Evolutionary conservation across 2,797 vertebrate genomes (phyloP), one percentile per base, ranked within the genome.

Genomic region (Alfaro cultratus): DNA sequence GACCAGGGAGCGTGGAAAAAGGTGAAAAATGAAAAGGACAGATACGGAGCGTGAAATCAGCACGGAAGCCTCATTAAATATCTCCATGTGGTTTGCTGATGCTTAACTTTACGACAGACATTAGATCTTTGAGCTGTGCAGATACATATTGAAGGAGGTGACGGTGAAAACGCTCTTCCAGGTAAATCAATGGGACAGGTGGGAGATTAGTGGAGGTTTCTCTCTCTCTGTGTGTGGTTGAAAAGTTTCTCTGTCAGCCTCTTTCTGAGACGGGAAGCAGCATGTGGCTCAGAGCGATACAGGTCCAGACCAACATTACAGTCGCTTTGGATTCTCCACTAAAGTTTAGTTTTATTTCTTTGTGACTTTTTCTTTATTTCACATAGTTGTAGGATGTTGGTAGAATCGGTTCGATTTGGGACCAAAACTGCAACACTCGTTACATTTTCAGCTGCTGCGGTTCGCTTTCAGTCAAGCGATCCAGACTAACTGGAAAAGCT

Each of bases 121-220:
- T 87, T 80, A 74, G 83, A 91, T 92, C 85, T 85, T 84, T 34
- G 85, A 34, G 16, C 84, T 34, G 75, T 76, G 85, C 13, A 26
- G 79, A 81, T 71, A 73, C 81, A 75, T 77, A 74, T 53, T 74
- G 75, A 78, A 77, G 78, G 49, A 75, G 83, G 76, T 41, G 76
- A 80, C 4, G 13, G 62, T 73, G 71, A 49, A 90, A 71, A 82
- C 6, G 2, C 71, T 73, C 89, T 80, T 88, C 82, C 1, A 80
- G 87, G 84, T 88, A 90, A 90, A 94, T 91, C 89, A 87, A 83
- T 81, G 67, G 82, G 88, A 91, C 87, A 91, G 89, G 76, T 87
- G 79, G 82, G 81, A 92, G 90, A 90, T 91, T 89, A 88, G 85
- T 39, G 16, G 73, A 80, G 60, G 76, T 21, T 41, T 41, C 36